Conservation (phyloP, 2,797 vertebrate genomes). For the Natrix natrix region DNA sequence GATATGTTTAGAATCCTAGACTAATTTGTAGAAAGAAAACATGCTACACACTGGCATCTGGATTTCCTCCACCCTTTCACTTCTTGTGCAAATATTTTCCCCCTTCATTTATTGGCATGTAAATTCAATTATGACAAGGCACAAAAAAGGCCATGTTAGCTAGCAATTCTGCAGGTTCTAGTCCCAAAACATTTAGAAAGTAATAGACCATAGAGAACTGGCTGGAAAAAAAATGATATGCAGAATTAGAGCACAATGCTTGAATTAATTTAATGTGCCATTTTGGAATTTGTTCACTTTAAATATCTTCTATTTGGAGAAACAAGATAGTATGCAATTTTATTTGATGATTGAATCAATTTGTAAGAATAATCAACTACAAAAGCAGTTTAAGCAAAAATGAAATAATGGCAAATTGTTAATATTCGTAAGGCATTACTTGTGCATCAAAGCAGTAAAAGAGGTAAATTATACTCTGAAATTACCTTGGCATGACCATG, state of each 20-base stretch:
- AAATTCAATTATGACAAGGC: background rate
- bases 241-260: background rate
- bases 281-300: background rate
- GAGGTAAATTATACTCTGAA: conserved; percentile 58
- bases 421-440: background rate
- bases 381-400: background rate
- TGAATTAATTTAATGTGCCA: background rate
- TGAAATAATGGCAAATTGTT: background rate
- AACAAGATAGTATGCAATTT: background rate
- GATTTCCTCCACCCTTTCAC: background rate
- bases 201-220: background rate
- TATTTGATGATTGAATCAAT: background rate
- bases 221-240: background rate
- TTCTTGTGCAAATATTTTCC: background rate
- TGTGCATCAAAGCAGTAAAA: background rate
- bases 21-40: background rate
- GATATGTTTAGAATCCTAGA: background rate
- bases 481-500: conserved; percentile 96
- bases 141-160: background rate
- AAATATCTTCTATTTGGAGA: background rate
- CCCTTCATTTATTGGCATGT: background rate
- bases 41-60: background rate
- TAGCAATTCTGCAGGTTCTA: background rate
- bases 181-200: background rate
- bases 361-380: background rate